Base-by-base conservation (phyloP, 2,888 invertebrate genomes). In the Acrocyrtus sp. region DNA sequence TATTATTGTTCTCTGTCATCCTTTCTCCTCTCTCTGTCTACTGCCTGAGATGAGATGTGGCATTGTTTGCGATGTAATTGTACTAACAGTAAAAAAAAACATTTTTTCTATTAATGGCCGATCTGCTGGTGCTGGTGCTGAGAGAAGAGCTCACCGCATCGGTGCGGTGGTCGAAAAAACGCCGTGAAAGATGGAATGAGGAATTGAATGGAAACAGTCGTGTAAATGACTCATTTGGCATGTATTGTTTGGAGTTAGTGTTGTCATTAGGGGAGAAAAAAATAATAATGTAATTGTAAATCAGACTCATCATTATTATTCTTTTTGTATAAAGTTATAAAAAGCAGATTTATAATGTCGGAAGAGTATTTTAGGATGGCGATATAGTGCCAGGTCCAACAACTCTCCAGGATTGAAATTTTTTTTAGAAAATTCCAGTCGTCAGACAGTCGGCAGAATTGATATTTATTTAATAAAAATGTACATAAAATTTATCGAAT, bases 271-370 rank as follows among this genome's bases (percentile, higher is more conserved):
- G 12, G 34, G 34, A 34, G 34, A 34, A 34, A 34, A n/a, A 34
- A 8, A 12, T 34, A 34, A 34, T 34, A 34, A n/a, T n/a, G n/a
- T n/a, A n/a, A 34, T 34, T 34, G 34, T 34, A 34, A 34, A 34
- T 34, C 34, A 34, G 5, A 12, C 12, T 5, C 34, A 34, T 34
- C 12, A n/a, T n/a, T n/a, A n/a, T n/a, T n/a, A n/a, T n/a, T n/a
- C n/a, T n/a, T n/a, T n/a, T n/a, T n/a, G n/a, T 60, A 60, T 60
- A 60, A 19, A 60, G 58, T 60, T 60, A 60, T 60, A 60, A 60
- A 58, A 53, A 27, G 47, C 58, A 60, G 29, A 27, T 29, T 22
- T 41, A 56, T 8, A 56, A 53, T 34, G 24, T 56, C 22, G 41
- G 6, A 43, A 41, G 19, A 34, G 29, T 26, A 17, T 56, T 56